Base-by-base conservation (phyloP, 1,140 invertebrate genomes). In the Berghia stephanieae region DNA sequence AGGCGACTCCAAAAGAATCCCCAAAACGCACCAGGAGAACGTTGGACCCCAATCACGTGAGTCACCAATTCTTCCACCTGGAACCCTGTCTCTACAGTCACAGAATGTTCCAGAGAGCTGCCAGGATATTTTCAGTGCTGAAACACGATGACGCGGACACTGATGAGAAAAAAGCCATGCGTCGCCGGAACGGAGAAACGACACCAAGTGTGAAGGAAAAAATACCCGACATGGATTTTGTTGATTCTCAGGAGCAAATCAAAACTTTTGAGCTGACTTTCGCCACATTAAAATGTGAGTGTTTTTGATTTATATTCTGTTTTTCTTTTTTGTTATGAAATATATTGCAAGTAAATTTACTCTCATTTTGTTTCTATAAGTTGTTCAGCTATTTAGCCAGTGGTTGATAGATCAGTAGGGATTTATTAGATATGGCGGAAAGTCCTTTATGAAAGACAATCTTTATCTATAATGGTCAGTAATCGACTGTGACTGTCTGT, bases 251-350 rank as follows among this genome's bases (percentile, higher is more conserved):
- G 31, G 85, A 86, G 66, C 84, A 86, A 63, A 82, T 83, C 55
- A 76, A 82, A 5, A 81, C 83, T 0, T 86, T 81, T 75, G 82
- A 84, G 67, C 78, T 87, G 46, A 82, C 86, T n/a, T 86, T 86
- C 78, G 79, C 79, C 44, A 78, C 84, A 1, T 74, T 87, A 16
- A 87, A 87, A 82, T 87, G 86, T 86, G 80, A 86, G 86, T 85
- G 80, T 36, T 34, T 57, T 49, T 68, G 3, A 40, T 57, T 44
- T 77, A 36, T 21, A 70, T 76, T 79, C n/a, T n/a, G n/a, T n/a
- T n/a, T n/a, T n/a, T n/a, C n/a, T n/a, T n/a, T n/a, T n/a, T n/a
- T n/a, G n/a, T n/a, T n/a, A n/a, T n/a, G n/a, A n/a, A n/a, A n/a
- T n/a, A n/a, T n/a, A n/a, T n/a, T n/a, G n/a, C n/a, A n/a, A n/a